A percentile compares a stretch with the other conserved stretches of the same genome.
Evolutionary conservation across 1,140 invertebrate species (phyloP).

Genomic region (Ptiloglossa arizonensis): DNA sequence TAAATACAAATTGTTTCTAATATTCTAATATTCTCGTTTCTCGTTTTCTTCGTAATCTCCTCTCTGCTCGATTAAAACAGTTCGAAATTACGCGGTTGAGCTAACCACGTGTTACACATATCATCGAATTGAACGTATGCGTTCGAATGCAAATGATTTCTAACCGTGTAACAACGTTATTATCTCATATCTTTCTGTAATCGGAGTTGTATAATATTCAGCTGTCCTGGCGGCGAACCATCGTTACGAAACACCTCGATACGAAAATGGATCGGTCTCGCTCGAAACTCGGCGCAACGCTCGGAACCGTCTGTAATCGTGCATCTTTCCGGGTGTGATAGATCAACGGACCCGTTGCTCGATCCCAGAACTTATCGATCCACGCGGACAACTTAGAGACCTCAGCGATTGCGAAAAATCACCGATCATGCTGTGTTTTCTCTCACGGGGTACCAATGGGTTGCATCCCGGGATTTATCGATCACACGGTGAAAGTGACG

Average conservation of each 20-base stretch:
- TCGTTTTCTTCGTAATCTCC: no score
- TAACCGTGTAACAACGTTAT: background rate
- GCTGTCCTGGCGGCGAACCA: background rate
- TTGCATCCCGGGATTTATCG: slow-evolving; percentile 63
- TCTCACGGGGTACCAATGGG: slow-evolving; percentile 8
- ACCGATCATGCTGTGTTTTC: slow-evolving; percentile 38
- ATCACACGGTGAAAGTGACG: slow-evolving; percentile 73
- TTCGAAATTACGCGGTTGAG: no score
- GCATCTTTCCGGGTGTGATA: slow-evolving; percentile 10
- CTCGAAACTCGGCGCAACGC: background rate
- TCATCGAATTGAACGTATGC: no score
- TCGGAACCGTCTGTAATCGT: background rate
- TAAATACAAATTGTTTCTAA: no score
- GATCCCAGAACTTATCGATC: slow-evolving; percentile 13
- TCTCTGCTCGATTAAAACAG: no score
- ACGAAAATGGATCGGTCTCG: slow-evolving; percentile 1
- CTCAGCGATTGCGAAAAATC: slow-evolving; percentile 13
- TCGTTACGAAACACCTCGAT: slow-evolving; percentile 21
- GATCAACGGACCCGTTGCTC: background rate
- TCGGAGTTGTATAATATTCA: slow-evolving; percentile 11
- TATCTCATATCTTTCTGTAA: slow-evolving; percentile 1
- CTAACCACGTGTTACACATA: no score
- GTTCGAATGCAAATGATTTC: background rate
- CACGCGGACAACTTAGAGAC: slow-evolving; percentile 12
- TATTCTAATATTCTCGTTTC: no score